Conservation (phyloP, 2,113 vertebrate genomes). For the Chaetura pelagica region DNA sequence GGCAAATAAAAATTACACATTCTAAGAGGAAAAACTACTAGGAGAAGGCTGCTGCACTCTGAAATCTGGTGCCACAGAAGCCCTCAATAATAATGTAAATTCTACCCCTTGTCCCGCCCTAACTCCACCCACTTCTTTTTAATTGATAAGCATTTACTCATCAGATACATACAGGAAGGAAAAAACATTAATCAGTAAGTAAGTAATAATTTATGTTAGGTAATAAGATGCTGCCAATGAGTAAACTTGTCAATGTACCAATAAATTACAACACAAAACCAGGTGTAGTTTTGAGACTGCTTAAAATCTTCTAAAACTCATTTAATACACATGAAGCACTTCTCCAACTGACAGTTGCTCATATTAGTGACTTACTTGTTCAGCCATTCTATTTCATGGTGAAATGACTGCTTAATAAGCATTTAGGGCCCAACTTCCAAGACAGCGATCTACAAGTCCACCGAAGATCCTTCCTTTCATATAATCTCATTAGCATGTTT, state of each 20-base stretch:
- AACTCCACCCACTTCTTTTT: conserved; percentile 21
- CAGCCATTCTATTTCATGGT: background rate
- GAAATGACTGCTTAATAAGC: background rate
- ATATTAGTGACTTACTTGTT: background rate
- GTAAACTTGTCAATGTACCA: background rate
- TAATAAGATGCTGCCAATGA: background rate
- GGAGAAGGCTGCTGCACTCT: background rate
- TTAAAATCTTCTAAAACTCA: background rate
- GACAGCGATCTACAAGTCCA: accelerated
- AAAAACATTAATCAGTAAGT: background rate
- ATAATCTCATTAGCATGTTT: background rate
- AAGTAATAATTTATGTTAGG: background rate
- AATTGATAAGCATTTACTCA: conserved; percentile 27
- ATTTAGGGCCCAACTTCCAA: background rate
- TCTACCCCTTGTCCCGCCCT: background rate
- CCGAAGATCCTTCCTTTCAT: background rate
- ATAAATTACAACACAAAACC: background rate
- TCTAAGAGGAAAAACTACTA: background rate
- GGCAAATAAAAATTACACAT: background rate
- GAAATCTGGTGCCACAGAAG: background rate
- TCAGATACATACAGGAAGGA: background rate
- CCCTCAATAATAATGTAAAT: background rate
- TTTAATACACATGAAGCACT: background rate
- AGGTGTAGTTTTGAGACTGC: background rate
- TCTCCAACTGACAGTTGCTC: background rate